Percentiles rank a stretch among this genome's conserved stretches.
phyloP scores from a whole-genome alignment of 2,888 invertebrate genomes.

The Pilophorus perplexus region DNA sequence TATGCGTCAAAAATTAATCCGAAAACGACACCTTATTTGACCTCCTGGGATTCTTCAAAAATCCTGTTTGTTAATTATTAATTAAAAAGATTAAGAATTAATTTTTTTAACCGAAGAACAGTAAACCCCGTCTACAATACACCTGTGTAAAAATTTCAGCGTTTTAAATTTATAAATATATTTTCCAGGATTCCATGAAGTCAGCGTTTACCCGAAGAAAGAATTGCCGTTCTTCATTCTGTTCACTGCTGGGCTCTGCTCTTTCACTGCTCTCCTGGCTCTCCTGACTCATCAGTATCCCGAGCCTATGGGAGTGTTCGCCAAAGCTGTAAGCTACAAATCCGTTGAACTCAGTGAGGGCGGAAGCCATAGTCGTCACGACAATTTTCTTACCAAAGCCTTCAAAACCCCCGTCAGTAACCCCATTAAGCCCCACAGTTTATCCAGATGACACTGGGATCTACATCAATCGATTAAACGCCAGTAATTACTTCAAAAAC shows the following conservation, averaged over 20 bases:
- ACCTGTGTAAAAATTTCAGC: too few species aligned
- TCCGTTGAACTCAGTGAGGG: not conserved
- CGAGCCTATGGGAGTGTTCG: conserved; percentile 80
- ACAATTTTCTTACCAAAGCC: too few species aligned
- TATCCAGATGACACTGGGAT: not conserved
- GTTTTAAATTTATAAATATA: conserved; percentile 29
- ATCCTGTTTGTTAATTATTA: too few species aligned
- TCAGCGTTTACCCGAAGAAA: conserved; percentile 89
- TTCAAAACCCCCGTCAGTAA: not conserved
- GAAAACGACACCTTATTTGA: too few species aligned
- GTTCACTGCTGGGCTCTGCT: conserved; percentile 87
- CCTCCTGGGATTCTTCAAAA: too few species aligned
- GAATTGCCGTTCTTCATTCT: conserved; percentile 88
- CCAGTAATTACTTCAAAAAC: too few species aligned
- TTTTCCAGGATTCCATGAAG: conserved; percentile 72
- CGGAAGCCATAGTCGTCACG: too few species aligned
- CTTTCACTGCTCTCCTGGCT: conserved; percentile 84
- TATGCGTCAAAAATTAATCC: too few species aligned
- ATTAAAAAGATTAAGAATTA: too few species aligned
- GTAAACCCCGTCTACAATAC: too few species aligned
- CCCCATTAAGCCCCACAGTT: too few species aligned
- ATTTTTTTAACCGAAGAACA: too few species aligned
- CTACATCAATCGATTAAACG: not conserved
- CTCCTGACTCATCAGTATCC: conserved; percentile 89
- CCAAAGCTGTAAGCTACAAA: conserved; percentile 60